Conservation (phyloP, 2,113 vertebrate species). For the Macrotus californicus region DNA sequence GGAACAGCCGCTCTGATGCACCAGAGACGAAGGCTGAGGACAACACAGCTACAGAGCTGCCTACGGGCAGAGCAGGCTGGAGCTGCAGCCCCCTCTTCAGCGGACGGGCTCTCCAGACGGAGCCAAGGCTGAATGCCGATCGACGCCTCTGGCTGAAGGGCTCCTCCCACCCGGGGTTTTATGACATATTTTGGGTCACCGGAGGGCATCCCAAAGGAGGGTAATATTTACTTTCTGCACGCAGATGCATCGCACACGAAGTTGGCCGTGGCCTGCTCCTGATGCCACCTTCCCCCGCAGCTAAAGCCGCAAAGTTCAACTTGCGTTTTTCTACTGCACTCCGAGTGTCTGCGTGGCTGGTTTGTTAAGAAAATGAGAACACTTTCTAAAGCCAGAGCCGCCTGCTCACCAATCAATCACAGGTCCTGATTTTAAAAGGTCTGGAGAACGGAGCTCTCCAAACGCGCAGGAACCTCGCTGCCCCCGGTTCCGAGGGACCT, state of each 20-base stretch:
- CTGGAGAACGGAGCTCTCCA: not conserved
- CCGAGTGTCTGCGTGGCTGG: not conserved
- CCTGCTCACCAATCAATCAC: not conserved
- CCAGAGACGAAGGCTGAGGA: not conserved
- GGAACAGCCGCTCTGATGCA: not conserved
- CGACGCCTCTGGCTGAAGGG: not conserved
- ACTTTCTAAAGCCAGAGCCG: not conserved
- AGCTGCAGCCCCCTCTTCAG: not conserved
- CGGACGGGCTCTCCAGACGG: not conserved
- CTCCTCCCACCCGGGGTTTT: not conserved
- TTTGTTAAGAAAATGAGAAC: not conserved
- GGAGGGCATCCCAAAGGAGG: not conserved
- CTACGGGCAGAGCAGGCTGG: not conserved
- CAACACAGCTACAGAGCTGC: not conserved
- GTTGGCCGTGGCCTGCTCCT: not conserved
- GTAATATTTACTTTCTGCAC: not conserved
- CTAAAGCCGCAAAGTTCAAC: conserved; percentile 25
- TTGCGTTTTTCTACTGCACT: not conserved
- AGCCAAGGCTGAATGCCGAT: not conserved
- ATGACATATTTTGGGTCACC: not conserved
- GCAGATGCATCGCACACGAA: not conserved
- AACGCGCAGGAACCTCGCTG: not conserved
- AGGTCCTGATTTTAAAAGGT: not conserved
- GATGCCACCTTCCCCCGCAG: not conserved
- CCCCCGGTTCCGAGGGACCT: not conserved